Conservation (phyloP, 2,888 invertebrate genomes). For the Mechanitis messenoides region DNA sequence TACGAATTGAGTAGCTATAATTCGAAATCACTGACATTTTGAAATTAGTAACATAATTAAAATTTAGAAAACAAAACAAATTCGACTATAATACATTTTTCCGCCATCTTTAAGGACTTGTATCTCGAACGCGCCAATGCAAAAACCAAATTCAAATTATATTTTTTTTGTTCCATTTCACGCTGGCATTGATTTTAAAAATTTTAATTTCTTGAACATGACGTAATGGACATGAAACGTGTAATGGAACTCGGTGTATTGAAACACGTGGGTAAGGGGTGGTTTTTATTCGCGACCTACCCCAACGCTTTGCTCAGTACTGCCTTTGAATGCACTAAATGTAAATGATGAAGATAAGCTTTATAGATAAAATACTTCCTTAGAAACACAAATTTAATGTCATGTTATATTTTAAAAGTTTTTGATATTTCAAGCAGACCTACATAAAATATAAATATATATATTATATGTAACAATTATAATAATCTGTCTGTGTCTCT, state of each 20-base stretch:
- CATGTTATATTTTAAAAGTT: too few relatives aligned
- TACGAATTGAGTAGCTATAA: not conserved
- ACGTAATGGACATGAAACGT: constrained; percentile 35
- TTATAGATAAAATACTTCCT: too few relatives aligned
- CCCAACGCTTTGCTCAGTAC: constrained; percentile 56
- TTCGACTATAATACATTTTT: too few relatives aligned
- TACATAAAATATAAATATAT: too few relatives aligned
- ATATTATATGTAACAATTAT: too few relatives aligned
- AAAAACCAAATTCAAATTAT: not conserved
- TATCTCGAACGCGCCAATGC: constrained; percentile 54
- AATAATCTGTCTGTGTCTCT: too few relatives aligned
- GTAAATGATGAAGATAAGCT: too few relatives aligned
- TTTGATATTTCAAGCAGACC: too few relatives aligned
- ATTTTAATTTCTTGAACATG: not conserved
- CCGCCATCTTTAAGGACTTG: constrained; percentile 35
- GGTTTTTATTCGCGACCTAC: constrained; percentile 59
- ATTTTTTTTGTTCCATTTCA: constrained; percentile 33
- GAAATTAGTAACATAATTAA: too few relatives aligned
- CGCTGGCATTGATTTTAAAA: constrained; percentile 1
- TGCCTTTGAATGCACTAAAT: constrained; percentile 27
- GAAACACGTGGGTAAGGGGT: constrained; percentile 1
- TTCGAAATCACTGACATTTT: too few relatives aligned
- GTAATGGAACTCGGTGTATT: not conserved
- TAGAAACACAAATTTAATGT: too few relatives aligned
- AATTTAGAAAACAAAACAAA: too few relatives aligned